Conservation (phyloP, 2,113 vertebrate species). For the Morone saxatilis region DNA sequence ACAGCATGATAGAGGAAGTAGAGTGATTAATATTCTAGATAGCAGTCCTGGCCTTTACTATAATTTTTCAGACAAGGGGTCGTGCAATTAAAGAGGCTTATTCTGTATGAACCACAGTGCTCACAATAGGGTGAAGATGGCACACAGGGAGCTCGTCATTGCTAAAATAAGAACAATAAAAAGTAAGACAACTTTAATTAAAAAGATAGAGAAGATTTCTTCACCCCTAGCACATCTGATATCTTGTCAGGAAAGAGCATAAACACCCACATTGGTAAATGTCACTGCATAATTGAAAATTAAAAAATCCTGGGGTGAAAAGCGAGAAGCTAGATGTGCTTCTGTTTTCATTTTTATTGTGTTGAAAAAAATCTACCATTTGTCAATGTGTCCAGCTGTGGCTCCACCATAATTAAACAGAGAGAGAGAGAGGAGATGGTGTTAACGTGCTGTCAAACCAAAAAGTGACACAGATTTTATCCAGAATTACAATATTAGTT, state of each 20-base stretch:
- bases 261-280: conserved; percentile 64
- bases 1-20: conserved; percentile 24
- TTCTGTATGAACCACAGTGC: conserved; percentile 42
- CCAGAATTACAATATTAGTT: conserved; percentile 11
- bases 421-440: background rate
- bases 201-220: conserved; percentile 59
- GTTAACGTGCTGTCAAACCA: background rate
- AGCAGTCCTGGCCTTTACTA: conserved; percentile 59
- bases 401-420: conserved; percentile 10
- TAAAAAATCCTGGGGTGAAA: conserved; percentile 14
- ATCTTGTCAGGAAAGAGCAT: conserved; percentile 39
- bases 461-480: conserved; percentile 14
- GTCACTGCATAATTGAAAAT: conserved; percentile 52
- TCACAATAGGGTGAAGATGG: conserved; percentile 28
- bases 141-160: conserved; percentile 25
- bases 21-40: conserved; percentile 70
- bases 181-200: conserved; percentile 75
- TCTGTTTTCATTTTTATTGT: conserved; percentile 8
- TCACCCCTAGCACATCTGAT: conserved; percentile 44
- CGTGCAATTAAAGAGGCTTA: conserved; percentile 69
- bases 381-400: conserved; percentile 31
- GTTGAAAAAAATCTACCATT: conserved; percentile 2
- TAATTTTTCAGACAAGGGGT: conserved; percentile 69
- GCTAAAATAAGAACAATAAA: conserved; percentile 67
- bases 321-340: conserved; percentile 9